Evolutionary conservation across 37 sponge, comb jelly and placozoan species (phyloP), one percentile per base, ranked within the genome.

Genomic region (Aphrocallistes beatrix): DNA sequence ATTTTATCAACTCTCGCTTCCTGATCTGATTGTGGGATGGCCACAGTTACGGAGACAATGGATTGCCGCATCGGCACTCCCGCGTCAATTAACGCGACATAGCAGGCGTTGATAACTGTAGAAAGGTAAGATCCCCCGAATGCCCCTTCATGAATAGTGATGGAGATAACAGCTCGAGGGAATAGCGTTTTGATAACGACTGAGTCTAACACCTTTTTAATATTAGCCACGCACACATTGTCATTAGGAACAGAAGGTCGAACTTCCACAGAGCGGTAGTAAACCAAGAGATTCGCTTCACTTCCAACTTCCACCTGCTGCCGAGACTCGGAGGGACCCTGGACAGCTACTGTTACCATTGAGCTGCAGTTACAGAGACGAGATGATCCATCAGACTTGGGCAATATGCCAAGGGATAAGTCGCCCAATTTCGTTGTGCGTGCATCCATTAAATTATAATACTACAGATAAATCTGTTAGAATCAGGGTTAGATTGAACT

Each of bases 321-420:
- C 3, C 75, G 75, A 60, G 75, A 60, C 21, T 60, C 75, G 3
- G 75, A 19, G 6, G 75, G 75, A 30, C 75, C 75, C 34, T 60
- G 75, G 25, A 60, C 75, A 25, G 75, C 10, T 13, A 60, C 75
- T 19, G 75, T 60, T 6, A 60, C 75, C 6, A 60, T 19, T 25
- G 75, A 60, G 75, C 75, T 13, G 3, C 75, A 6, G 17, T 25
- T 6, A 30, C n/a, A 60, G 75, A 60, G 75, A 30, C 75, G 75
- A 28, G 75, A 60, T 32, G 75, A 60, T 13, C 75, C 75, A 60
- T 60, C 75, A 3, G 75, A 60, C n/a, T 60, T 60, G 75, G 75
- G n/a, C 34, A 60, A 60, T 3, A 60, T 6, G 3, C 75, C 75
- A 32, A 60, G n/a, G n/a, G n/a, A n/a, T n/a, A n/a, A n/a, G n/a